Percentiles rank a stretch among this genome's conserved stretches.
phyloP scores from a whole-genome alignment of 2,797 vertebrate species.

The Phoeniculus purpureus region DNA sequence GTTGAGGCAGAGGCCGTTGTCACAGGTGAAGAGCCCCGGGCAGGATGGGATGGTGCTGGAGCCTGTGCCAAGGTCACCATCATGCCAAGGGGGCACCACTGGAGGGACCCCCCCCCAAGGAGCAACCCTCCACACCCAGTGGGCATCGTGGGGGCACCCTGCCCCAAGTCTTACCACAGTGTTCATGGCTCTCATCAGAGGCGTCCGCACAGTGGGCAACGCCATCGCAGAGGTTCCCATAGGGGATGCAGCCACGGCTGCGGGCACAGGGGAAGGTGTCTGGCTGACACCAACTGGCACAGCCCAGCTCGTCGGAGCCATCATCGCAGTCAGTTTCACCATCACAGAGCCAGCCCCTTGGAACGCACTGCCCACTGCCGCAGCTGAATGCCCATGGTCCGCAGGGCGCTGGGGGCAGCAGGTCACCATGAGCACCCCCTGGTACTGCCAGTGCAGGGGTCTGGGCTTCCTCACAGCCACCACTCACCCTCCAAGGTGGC shows the following conservation, averaged over 20 bases:
- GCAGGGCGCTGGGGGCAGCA: conserved; percentile 67
- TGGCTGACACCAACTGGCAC: conserved; percentile 73
- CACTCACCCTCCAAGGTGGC: conserved; percentile 54
- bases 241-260: conserved; percentile 80
- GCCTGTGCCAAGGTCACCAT: conserved; percentile 55
- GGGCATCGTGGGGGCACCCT: too few relatives aligned
- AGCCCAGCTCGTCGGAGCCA: conserved; percentile 83
- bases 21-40: conserved; percentile 81
- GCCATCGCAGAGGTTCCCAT: conserved; percentile 85
- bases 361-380: conserved; percentile 81
- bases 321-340: conserved; percentile 87
- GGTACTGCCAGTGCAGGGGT: too few relatives aligned
- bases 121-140: too few relatives aligned
- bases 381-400: conserved; percentile 83
- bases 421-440: not conserved
- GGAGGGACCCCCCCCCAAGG: not conserved
- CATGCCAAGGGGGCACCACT: not conserved
- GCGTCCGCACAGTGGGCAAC: conserved; percentile 82
- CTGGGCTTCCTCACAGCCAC: not conserved
- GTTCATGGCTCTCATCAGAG: conserved; percentile 84
- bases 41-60: conserved; percentile 82
- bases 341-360: conserved; percentile 87
- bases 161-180: conserved; percentile 77
- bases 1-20: conserved; percentile 82
- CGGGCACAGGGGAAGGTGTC: conserved; percentile 77